Conservation (phyloP, 2,797 vertebrate species). For the Phylloscopus collybita region DNA sequence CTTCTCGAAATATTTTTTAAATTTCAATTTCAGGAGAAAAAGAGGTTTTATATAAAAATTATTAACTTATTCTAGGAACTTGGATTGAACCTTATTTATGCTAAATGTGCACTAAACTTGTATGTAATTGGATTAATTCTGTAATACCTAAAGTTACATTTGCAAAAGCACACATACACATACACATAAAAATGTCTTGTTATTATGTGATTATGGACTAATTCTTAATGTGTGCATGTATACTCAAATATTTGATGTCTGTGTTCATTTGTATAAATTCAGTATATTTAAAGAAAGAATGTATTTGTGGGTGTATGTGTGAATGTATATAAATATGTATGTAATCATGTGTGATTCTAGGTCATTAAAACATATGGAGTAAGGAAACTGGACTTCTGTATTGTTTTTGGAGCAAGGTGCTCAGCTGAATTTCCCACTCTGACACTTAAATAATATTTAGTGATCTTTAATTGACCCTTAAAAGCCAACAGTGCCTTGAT, state of each 20-base stretch:
- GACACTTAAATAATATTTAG: not conserved
- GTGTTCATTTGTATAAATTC: not conserved
- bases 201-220: not conserved
- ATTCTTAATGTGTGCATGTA: not conserved
- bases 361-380: not conserved
- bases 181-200: not conserved
- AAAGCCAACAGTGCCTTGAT: rapidly evolving
- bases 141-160: not conserved
- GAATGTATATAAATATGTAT: not conserved
- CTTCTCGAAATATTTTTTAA: not conserved
- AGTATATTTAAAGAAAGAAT: not conserved
- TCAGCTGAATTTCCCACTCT: not conserved
- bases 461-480: not conserved
- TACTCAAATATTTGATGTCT: not conserved
- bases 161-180: not conserved
- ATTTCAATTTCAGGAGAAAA: not conserved
- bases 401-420: not conserved
- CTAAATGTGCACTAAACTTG: not conserved
- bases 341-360: not conserved
- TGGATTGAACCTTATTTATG: not conserved
- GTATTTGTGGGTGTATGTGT: not conserved
- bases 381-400: not conserved
- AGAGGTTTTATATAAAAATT: not conserved
- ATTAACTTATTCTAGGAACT: not conserved
- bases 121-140: not conserved